Evolutionary conservation across 2,797 vertebrate genomes (phyloP).

Genomic region (Poeciliopsis infans): DNA sequence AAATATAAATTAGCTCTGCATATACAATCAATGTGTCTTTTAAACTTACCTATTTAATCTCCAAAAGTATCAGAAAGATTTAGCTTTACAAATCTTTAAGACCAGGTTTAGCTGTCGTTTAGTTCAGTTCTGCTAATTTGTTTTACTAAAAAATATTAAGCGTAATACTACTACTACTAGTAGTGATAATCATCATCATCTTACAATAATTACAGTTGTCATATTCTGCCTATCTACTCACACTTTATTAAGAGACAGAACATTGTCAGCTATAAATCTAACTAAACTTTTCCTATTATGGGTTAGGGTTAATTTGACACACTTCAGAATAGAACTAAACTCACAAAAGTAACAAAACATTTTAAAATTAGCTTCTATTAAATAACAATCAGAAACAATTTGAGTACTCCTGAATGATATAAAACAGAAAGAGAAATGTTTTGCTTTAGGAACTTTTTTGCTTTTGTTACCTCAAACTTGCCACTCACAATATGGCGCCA

Average conservation of each 20-base stretch:
- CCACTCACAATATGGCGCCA: not conserved
- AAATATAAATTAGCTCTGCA: not conserved
- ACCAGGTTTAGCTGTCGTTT: not conserved
- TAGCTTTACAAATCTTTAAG: not conserved
- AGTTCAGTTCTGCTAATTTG: not conserved
- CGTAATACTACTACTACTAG: not conserved
- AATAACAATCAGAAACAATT: not conserved
- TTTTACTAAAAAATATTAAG: not conserved
- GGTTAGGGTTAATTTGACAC: not conserved
- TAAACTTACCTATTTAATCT: not conserved
- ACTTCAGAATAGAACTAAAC: not conserved
- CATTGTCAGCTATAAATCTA: not conserved
- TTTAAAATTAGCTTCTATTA: not conserved
- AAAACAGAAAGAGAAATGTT: not conserved
- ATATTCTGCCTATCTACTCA: not conserved
- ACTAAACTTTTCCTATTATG: not conserved
- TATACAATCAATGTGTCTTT: not conserved
- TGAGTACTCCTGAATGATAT: not conserved
- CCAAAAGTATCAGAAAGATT: not conserved
- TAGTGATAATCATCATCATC: not conserved
- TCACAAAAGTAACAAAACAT: not conserved
- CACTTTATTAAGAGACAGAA: not conserved
- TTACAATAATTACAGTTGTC: not conserved
- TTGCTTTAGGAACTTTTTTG: not conserved
- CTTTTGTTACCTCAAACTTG: not conserved